A percentile compares a stretch with the other conserved stretches of the same genome.
phyloP scores from a whole-genome alignment of 1,140 invertebrate species.

The Proctacanthus coquilletti region DNA sequence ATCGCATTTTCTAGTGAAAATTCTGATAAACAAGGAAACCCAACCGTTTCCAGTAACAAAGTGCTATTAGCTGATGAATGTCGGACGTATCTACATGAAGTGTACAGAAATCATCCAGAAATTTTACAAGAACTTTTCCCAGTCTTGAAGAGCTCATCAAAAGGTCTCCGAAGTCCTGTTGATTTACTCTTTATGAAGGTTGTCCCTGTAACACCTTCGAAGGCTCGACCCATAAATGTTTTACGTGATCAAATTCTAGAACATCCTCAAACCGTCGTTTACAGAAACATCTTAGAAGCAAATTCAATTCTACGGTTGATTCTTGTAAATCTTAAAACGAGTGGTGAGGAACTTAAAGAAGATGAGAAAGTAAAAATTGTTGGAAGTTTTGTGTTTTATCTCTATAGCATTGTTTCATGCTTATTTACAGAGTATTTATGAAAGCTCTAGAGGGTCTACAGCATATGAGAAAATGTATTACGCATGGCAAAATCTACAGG shows the following conservation, averaged over 20 bases:
- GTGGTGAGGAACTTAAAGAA: slow-evolving; percentile 28
- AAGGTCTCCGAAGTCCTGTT: slow-evolving; percentile 44
- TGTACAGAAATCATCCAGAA: slow-evolving; percentile 63
- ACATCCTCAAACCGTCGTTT: slow-evolving; percentile 63
- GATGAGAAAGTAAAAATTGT: slow-evolving; percentile 24
- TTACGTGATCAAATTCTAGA: slow-evolving; percentile 57
- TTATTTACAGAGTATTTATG: slow-evolving; percentile 33
- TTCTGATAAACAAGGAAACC: slow-evolving; percentile 5
- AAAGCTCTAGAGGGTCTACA: slow-evolving; percentile 41
- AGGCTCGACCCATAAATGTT: slow-evolving; percentile 62
- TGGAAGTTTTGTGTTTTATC: not conserved
- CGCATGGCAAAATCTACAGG: slow-evolving; percentile 55
- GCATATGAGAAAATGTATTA: slow-evolving; percentile 56
- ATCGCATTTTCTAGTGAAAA: too few relatives aligned
- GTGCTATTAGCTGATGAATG: slow-evolving; percentile 40
- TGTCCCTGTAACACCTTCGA: slow-evolving; percentile 72
- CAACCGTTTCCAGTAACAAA: too few relatives aligned
- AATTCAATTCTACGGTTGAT: slow-evolving; percentile 45
- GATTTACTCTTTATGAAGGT: slow-evolving; percentile 82
- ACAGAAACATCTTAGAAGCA: slow-evolving; percentile 49
- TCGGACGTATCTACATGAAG: slow-evolving; percentile 50
- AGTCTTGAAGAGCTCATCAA: slow-evolving; percentile 38
- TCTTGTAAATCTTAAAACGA: slow-evolving; percentile 37
- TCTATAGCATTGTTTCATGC: not conserved
- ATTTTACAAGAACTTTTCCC: slow-evolving; percentile 58